Percentiles rank a stretch among this genome's conserved stretches.
These are phyloP conservation scores for Nymphalis io DNA, from an alignment of 1,140 invertebrate genomes.

Conservation along the genomic window DNA sequence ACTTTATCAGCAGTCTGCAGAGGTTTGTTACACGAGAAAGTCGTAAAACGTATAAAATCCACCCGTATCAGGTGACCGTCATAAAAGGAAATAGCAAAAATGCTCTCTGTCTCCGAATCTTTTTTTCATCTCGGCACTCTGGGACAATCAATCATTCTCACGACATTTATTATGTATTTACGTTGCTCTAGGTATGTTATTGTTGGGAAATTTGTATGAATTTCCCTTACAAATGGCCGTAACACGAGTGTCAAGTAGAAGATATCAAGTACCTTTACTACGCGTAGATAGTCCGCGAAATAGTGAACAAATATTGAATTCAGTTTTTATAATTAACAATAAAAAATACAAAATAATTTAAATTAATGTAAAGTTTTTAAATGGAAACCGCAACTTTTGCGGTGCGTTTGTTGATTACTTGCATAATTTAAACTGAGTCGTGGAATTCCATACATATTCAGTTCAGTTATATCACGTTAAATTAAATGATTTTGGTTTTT, in stretches of 20 bases:
- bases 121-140: constrained; percentile 38
- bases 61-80: constrained; percentile 42
- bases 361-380: background rate
- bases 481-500: background rate
- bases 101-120: constrained; percentile 28
- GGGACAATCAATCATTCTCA: constrained; percentile 47
- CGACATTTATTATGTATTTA: constrained; percentile 48
- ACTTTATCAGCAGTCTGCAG: constrained; percentile 24
- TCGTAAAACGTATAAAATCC: constrained; percentile 21
- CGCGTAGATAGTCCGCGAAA: background rate
- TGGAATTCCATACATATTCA: background rate
- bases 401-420: constrained; percentile 13
- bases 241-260: constrained; percentile 14
- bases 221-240: constrained; percentile 30
- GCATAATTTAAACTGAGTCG: constrained; percentile 9
- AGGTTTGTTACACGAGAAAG: constrained; percentile 14
- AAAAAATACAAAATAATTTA: background rate
- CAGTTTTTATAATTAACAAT: background rate
- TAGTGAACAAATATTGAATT: background rate
- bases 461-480: background rate
- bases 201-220: constrained; percentile 31
- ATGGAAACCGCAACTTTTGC: background rate
- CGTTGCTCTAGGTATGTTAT: constrained; percentile 29
- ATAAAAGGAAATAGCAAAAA: constrained; percentile 34
- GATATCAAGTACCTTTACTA: constrained; percentile 4